Percentiles rank a stretch among this genome's conserved stretches.
Conservation (phyloP, 1,140 invertebrate species). For the Bombus confusus region DNA sequence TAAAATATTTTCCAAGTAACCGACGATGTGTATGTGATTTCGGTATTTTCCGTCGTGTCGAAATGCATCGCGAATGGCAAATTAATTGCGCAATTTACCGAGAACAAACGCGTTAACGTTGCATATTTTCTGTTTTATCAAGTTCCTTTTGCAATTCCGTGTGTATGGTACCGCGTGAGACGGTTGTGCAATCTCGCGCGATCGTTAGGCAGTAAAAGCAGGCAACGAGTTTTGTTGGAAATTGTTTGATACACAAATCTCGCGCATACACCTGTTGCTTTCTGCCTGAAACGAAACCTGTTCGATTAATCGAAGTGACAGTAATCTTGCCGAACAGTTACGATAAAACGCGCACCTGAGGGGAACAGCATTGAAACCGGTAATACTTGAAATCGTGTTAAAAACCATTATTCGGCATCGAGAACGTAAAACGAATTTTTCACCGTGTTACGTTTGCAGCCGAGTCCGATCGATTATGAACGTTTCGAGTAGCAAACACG, state of each 20-base stretch:
- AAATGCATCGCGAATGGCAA: background rate
- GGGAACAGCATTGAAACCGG: conserved; percentile 6
- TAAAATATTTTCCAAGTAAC: background rate
- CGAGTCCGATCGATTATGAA: background rate
- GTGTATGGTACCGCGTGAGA: background rate
- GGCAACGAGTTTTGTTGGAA: conserved; percentile 35
- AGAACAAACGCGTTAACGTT: background rate
- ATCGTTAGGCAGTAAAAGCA: background rate
- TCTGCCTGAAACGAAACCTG: conserved; percentile 34
- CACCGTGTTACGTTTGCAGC: background rate
- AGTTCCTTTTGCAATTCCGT: background rate
- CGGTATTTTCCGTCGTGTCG: background rate
- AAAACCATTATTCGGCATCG: conserved; percentile 4
- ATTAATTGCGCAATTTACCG: background rate
- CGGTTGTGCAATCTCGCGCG: background rate
- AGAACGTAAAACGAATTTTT: conserved; percentile 6
- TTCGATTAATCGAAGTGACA: conserved; percentile 54
- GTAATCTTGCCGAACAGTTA: conserved; percentile 36
- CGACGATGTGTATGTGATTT: background rate
- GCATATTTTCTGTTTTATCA: background rate
- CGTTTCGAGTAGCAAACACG: background rate
- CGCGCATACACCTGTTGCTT: conserved; percentile 51
- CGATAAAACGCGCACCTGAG: conserved; percentile 1
- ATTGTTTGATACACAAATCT: conserved; percentile 42
- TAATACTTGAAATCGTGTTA: conserved; percentile 45